Evolutionary conservation across 2,797 vertebrate genomes (phyloP).

Genomic region (Typhlichthys eigenmanni): DNA sequence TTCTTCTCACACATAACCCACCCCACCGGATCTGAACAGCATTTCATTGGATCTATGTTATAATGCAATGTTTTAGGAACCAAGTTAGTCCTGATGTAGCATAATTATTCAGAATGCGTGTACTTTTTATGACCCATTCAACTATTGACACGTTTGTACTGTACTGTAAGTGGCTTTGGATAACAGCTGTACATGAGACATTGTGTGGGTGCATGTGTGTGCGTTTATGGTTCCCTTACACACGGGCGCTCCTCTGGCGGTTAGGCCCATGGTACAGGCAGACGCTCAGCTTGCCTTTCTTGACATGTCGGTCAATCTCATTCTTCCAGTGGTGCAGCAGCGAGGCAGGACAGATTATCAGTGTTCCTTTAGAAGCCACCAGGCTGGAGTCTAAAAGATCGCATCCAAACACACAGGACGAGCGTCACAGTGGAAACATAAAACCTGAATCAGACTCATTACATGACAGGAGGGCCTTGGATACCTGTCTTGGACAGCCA

Average conservation of each 20-base stretch:
- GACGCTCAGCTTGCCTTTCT: conserved; percentile 74
- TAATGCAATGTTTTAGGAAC: too few relatives aligned
- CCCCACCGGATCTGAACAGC: too few relatives aligned
- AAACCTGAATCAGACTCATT: background rate
- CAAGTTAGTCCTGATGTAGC: too few relatives aligned
- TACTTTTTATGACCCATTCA: too few relatives aligned
- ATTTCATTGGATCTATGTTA: too few relatives aligned
- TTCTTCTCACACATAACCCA: too few relatives aligned
- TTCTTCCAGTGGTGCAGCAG: conserved; percentile 96
- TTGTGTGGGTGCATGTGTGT: background rate
- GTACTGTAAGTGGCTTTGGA: background rate
- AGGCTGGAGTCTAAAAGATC: conserved; percentile 72
- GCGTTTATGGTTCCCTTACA: conserved; percentile 70
- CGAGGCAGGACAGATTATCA: conserved; percentile 94
- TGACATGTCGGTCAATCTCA: conserved; percentile 85
- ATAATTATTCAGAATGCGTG: too few relatives aligned
- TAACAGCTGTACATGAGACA: background rate
- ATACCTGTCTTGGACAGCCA: conserved; percentile 87
- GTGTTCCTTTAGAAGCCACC: conserved; percentile 78
- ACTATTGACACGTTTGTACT: too few relatives aligned
- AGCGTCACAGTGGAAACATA: background rate
- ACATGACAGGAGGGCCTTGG: background rate
- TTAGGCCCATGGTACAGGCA: conserved; percentile 90
- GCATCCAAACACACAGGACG: background rate
- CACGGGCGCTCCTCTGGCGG: conserved; percentile 75